phyloP scores from a whole-genome alignment of 2,113 vertebrate genomes.

The Pelmatolapia mariae region DNA sequence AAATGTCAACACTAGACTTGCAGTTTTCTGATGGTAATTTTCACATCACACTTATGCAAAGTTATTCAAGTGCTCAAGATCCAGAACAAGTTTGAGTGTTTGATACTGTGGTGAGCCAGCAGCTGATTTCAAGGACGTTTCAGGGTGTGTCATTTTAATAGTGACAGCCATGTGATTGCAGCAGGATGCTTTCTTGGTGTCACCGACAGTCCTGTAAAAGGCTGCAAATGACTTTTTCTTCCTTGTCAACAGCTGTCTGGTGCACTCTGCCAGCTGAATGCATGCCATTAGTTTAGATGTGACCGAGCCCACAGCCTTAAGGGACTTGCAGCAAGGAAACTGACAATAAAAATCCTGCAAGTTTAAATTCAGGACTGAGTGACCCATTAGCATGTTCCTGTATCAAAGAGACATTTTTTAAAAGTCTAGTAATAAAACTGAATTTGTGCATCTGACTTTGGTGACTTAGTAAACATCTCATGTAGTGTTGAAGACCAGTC shows the following conservation, averaged over 20 bases:
- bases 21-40: background rate
- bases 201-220: slow-evolving; percentile 8
- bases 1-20: background rate
- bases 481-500: background rate
- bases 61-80: background rate
- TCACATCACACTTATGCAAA: background rate
- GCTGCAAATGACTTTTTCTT: slow-evolving; percentile 25
- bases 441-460: background rate
- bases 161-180: slow-evolving; percentile 8
- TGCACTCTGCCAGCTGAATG: background rate
- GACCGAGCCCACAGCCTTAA: background rate
- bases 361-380: background rate
- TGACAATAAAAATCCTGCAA: background rate
- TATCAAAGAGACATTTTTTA: background rate
- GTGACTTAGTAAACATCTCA: background rate
- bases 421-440: background rate
- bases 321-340: background rate
- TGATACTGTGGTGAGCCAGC: background rate
- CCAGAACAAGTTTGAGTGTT: background rate
- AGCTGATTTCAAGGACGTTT: background rate
- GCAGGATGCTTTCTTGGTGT: background rate
- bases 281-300: background rate
- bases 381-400: background rate
- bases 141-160: background rate
- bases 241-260: slow-evolving; percentile 18